phyloP scores from a whole-genome alignment of 2,888 invertebrate species.

The Eudemis profundana region DNA sequence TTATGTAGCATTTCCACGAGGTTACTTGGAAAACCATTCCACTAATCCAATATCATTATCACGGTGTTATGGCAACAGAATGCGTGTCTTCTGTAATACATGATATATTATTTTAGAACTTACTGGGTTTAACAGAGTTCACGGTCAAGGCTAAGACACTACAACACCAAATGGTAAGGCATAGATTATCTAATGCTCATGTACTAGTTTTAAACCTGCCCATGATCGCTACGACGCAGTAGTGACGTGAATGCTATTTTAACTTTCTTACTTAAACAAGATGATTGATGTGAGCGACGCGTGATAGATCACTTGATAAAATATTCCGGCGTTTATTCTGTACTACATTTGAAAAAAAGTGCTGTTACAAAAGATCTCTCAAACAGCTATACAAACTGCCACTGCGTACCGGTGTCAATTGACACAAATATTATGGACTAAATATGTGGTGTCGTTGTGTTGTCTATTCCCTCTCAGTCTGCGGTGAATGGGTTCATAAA shows the following conservation, averaged over 20 bases:
- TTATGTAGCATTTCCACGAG: no score
- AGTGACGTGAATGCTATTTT: conserved; percentile 36
- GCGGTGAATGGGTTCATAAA: conserved; percentile 21
- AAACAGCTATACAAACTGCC: no score
- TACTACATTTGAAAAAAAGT: background rate
- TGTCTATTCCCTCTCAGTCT: background rate
- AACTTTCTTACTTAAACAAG: conserved; percentile 11
- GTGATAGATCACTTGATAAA: conserved; percentile 36
- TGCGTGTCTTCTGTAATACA: no score
- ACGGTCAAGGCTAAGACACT: conserved; percentile 4
- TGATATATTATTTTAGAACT: background rate
- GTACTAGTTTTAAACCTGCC: conserved; percentile 1
- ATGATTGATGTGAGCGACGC: conserved; percentile 31
- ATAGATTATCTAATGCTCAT: conserved; percentile 12
- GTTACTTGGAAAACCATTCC: no score
- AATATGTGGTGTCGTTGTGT: no score
- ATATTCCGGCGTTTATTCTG: no score
- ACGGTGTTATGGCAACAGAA: no score
- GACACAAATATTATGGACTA: no score
- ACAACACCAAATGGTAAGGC: background rate
- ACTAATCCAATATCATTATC: no score
- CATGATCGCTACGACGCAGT: conserved; percentile 11
- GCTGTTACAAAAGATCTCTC: background rate
- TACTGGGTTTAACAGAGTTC: background rate
- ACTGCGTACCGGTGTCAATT: no score